Conservation (phyloP, 2,797 vertebrate genomes). For the Takifugu ocellatus region DNA sequence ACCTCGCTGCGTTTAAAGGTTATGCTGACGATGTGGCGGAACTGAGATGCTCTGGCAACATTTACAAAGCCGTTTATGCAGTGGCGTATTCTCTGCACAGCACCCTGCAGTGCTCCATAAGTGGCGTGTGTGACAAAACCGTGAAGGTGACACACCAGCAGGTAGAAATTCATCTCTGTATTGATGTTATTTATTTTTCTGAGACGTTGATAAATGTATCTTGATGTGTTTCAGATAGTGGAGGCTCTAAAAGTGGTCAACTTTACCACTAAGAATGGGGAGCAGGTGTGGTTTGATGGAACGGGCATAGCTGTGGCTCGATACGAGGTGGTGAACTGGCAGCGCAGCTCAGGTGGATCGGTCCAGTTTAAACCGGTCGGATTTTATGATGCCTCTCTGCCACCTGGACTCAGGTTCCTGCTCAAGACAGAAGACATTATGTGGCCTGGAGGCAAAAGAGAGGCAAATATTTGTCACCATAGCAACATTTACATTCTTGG, state of each 20-base stretch:
- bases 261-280: constrained; percentile 66
- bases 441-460: constrained; percentile 59
- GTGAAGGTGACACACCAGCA: constrained; percentile 53
- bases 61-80: constrained; percentile 75
- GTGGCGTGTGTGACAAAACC: constrained; percentile 52
- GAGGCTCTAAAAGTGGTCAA: constrained; percentile 68
- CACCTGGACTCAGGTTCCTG: constrained; percentile 57
- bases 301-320: constrained; percentile 66
- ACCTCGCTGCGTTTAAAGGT: constrained; percentile 52
- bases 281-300: constrained; percentile 71
- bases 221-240: constrained; percentile 51
- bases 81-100: constrained; percentile 69
- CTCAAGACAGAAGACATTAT: constrained; percentile 47
- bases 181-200: neutral
- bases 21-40: constrained; percentile 65
- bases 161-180: constrained; percentile 49
- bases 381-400: constrained; percentile 69
- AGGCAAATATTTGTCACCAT: constrained; percentile 46
- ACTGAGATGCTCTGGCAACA: constrained; percentile 67
- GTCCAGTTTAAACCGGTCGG: constrained; percentile 72
- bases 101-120: constrained; percentile 55
- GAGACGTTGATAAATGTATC: neutral
- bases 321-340: constrained; percentile 78
- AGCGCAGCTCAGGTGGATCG: constrained; percentile 47
- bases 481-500: no score